Base-by-base conservation (phyloP, 1,140 invertebrate species). In the Leptinotarsa defecta region DNA sequence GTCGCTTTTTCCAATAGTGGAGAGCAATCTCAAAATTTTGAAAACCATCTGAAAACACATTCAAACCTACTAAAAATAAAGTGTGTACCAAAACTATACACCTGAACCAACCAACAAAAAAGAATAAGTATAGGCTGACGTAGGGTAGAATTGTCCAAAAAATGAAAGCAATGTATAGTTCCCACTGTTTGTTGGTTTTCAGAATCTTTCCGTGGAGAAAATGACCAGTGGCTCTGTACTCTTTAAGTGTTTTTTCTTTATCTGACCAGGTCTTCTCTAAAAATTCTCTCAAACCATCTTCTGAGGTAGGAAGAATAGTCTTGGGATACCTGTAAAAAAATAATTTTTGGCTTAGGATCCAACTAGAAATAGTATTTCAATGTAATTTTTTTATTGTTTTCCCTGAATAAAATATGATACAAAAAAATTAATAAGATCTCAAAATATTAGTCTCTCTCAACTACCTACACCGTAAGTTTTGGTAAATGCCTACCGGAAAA, bases 191-290 rank as follows among this genome's bases (percentile, higher is more conserved):
- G 77, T 17, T 84, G 81, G 84, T 86, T 85, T 52, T 71, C 65
- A 80, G 83, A 65, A 43, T 76, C 63, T 49, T 80, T 3, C 83
- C 81, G 71, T 81, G 74, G 2, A 80, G 64, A 72, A 90, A 90
- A 2, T 77, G 77, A 83, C 89, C 90, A 15, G 87, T 86, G 11
- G 81, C 80, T 63, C 89, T 85, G 84, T 94, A 94, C 73, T 88
- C 86, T 64, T 86, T 84, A 2, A 94, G 85, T 48, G 84, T 85
- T 62, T 86, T 82, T 84, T 95, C 93, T 81, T 95, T 95, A 48
- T 90, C 86, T 4, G 80, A 82, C 94, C 94, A 96, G n/a, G 89
- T 86, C 52, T 91, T 85, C 65, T 90, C 89, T 57, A 95, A 82
- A 92, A 94, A 96, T 17, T 79, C 82, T 68, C 89, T 89, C 6